Evolutionary conservation across 2,888 invertebrate species (phyloP), one percentile per base, ranked within the genome.

Genomic region (Nyleta sp.): DNA sequence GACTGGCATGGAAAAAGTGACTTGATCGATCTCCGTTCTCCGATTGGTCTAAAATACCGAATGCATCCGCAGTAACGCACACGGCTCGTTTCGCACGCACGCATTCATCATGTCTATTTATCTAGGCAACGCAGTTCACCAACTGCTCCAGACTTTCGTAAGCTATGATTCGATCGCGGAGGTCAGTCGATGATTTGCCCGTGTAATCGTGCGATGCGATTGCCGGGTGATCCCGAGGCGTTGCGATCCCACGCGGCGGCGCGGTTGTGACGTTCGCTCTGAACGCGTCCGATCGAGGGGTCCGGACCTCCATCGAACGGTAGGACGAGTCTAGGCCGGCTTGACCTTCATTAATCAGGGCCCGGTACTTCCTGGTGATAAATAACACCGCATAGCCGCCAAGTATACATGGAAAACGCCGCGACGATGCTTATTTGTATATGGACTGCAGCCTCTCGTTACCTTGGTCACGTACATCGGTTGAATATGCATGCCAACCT

Each of bases 321-420:
- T 81, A 79, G 75, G 79, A 79, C 78, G 79, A 80, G 79, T 76
- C 80, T 70, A 65, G 70, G 79, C 82, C 78, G 82, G 80, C 82
- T 85, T 86, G 88, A 87, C 88, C 88, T 88, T 88, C 88, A 28
- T 28, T 28, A 28, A 28, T 28, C 28, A 28, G 28, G 28, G 83
- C 83, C 81, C 79, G 83, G 81, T 83, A 85, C 86, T 89, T 89
- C 88, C 89, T 88, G 88, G 88, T 87, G 87, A 89, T 89, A 88
- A 89, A 88, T 89, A 87, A 88, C 85, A 80, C 82, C 82, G 64
- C 68, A 35, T 44, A 68, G 60, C 55, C 59, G 70, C 74, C 71
- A 60, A 71, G 59, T 67, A 70, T 76, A 74, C 80, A 78, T 53
- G 70, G 70, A 72, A 74, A 72, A 79, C 62, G 72, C 73, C 44